Percentiles rank a stretch among this genome's conserved stretches.
These are phyloP conservation scores for Catocala sponsa DNA, from an alignment of 2,888 invertebrate species.

Conservation along the genomic window DNA sequence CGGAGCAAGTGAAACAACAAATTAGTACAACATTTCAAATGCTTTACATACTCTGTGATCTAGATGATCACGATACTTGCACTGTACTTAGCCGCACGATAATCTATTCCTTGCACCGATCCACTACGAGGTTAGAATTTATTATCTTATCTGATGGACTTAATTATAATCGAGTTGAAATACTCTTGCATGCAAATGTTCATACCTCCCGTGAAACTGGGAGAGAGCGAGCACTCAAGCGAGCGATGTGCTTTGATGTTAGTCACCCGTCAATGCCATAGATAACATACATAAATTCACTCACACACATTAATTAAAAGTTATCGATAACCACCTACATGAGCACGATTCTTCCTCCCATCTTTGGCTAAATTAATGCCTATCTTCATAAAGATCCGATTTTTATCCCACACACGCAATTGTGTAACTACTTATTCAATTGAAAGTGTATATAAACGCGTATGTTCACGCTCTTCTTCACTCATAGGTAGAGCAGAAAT, in stretches of 20 bases:
- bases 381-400: slow-evolving; percentile 9
- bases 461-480: slow-evolving; percentile 4
- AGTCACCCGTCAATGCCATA: slow-evolving; percentile 61
- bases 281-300: slow-evolving; percentile 49
- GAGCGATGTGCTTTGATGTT: slow-evolving; percentile 62
- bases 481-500: background rate
- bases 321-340: slow-evolving; percentile 25
- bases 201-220: slow-evolving; percentile 79
- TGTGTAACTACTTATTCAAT: slow-evolving; percentile 6
- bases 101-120: slow-evolving; percentile 48
- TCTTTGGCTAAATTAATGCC: slow-evolving; percentile 4
- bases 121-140: slow-evolving; percentile 57
- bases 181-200: slow-evolving; percentile 80
- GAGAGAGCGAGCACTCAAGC: slow-evolving; percentile 78
- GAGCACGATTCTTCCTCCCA: slow-evolving; percentile 12
- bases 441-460: slow-evolving; percentile 12
- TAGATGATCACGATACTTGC: slow-evolving; percentile 48
- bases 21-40: slow-evolving; percentile 33
- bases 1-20: slow-evolving; percentile 6
- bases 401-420: slow-evolving; percentile 10
- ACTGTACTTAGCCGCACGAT: slow-evolving; percentile 45
- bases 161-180: slow-evolving; percentile 71
- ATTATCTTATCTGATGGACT: slow-evolving; percentile 72
- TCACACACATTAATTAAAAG: slow-evolving; percentile 29
- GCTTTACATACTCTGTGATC: slow-evolving; percentile 65